Percentiles rank a stretch among this genome's conserved stretches.
Conservation (phyloP, 1,140 invertebrate genomes). For the Acromyrmex charruanus region DNA sequence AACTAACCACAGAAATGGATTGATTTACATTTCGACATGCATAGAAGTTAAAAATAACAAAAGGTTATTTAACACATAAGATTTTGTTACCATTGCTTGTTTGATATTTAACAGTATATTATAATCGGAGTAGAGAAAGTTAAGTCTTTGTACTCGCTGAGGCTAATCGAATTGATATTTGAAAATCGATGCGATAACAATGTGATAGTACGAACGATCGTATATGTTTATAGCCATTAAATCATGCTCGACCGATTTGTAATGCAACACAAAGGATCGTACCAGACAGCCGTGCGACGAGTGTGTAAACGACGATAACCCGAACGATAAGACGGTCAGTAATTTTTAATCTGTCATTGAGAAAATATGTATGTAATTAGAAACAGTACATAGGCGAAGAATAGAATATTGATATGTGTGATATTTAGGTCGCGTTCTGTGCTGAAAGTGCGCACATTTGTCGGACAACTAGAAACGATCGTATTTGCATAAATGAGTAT, state of each 20-base stretch:
- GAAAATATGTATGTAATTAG: constrained; percentile 30
- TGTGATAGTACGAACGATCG: constrained; percentile 7
- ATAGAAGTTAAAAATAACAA: too few relatives aligned
- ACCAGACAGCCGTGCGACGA: constrained; percentile 15
- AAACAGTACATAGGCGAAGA: constrained; percentile 8
- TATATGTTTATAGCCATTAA: neutral
- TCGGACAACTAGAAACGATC: constrained; percentile 54
- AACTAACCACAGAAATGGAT: too few relatives aligned
- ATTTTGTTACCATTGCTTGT: too few relatives aligned
- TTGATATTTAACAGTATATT: too few relatives aligned
- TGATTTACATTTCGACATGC: too few relatives aligned
- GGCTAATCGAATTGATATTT: constrained; percentile 28
- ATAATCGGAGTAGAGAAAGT: neutral
- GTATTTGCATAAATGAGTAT: constrained; percentile 58
- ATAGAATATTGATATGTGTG: constrained; percentile 41
- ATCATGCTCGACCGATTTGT: neutral
- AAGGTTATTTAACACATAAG: too few relatives aligned
- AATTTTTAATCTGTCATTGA: constrained; percentile 32
- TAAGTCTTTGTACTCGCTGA: neutral
- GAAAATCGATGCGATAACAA: constrained; percentile 20
- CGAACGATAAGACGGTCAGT: constrained; percentile 22
- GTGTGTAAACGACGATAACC: constrained; percentile 47
- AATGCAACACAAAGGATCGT: constrained; percentile 30
- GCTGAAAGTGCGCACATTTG: constrained; percentile 30
- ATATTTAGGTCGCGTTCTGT: constrained; percentile 43